Evolutionary conservation across 1,140 invertebrate genomes (phyloP).

Genomic region (Maniola jurtina): DNA sequence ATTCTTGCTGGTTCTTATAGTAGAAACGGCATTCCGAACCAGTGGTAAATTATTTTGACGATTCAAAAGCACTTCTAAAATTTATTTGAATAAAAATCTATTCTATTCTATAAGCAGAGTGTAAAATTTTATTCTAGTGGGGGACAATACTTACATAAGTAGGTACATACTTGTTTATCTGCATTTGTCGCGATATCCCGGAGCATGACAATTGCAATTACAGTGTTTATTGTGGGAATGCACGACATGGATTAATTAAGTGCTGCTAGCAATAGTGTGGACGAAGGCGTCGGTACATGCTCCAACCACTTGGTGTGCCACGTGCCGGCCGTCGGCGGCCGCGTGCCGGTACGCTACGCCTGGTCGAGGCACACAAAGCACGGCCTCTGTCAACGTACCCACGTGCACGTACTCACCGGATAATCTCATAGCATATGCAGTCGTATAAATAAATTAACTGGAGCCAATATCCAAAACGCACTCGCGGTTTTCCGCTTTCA

Average conservation of each 20-base stretch:
- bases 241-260: conserved; percentile 64
- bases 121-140: no score
- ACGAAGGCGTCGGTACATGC: conserved; percentile 59
- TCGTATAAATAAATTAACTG: conserved; percentile 75
- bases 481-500: conserved; percentile 35
- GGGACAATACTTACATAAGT: no score
- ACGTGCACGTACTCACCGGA: conserved; percentile 54
- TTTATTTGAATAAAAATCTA: no score
- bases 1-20: no score
- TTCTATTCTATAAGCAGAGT: no score
- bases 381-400: conserved; percentile 24
- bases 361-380: conserved; percentile 25
- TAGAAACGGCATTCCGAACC: no score
- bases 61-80: no score
- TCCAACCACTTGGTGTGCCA: conserved; percentile 51
- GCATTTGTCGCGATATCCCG: background rate
- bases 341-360: conserved; percentile 21
- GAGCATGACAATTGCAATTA: conserved; percentile 20
- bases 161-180: background rate
- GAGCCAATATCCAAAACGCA: conserved; percentile 39
- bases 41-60: no score
- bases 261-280: conserved; percentile 59
- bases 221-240: conserved; percentile 22
- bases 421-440: conserved; percentile 65
- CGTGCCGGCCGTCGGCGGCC: conserved; percentile 40